phyloP scores from a whole-genome alignment of 2,113 vertebrate species.

The Prionailurus bengalensis region DNA sequence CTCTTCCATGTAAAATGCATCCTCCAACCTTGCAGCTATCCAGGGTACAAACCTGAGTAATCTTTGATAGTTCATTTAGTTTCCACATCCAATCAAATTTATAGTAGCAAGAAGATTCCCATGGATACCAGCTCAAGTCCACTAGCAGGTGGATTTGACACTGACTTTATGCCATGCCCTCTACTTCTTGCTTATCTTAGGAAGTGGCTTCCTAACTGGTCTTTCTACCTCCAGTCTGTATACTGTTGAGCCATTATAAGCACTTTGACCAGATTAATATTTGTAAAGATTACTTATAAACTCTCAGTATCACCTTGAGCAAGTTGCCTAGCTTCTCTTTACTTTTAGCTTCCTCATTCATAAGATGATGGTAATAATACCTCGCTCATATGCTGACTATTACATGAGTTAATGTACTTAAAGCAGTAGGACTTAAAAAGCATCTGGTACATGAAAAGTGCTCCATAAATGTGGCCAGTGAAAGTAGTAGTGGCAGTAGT shows the following conservation, averaged over 20 bases:
- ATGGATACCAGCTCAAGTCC: background rate
- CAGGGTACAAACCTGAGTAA: background rate
- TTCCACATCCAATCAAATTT: slow-evolving; percentile 39
- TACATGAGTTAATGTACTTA: background rate
- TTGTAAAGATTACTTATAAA: background rate
- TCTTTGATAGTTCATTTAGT: background rate
- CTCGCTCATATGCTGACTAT: background rate
- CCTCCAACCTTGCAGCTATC: background rate
- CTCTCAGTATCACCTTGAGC: background rate
- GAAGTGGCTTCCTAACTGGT: background rate
- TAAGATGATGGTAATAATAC: background rate
- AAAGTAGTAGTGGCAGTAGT: too few species aligned
- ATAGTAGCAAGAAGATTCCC: background rate
- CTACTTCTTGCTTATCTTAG: slow-evolving; percentile 31
- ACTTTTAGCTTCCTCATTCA: slow-evolving; percentile 23
- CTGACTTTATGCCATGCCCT: background rate
- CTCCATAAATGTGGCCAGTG: background rate
- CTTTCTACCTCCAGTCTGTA: background rate
- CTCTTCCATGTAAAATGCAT: background rate
- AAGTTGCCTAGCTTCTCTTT: slow-evolving; percentile 24
- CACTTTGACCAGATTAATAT: background rate
- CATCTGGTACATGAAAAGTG: background rate
- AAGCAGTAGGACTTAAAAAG: background rate
- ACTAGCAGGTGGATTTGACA: background rate
- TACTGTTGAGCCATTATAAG: background rate